phyloP scores from a whole-genome alignment of 2,797 vertebrate species.

The Girardinus metallicus region DNA sequence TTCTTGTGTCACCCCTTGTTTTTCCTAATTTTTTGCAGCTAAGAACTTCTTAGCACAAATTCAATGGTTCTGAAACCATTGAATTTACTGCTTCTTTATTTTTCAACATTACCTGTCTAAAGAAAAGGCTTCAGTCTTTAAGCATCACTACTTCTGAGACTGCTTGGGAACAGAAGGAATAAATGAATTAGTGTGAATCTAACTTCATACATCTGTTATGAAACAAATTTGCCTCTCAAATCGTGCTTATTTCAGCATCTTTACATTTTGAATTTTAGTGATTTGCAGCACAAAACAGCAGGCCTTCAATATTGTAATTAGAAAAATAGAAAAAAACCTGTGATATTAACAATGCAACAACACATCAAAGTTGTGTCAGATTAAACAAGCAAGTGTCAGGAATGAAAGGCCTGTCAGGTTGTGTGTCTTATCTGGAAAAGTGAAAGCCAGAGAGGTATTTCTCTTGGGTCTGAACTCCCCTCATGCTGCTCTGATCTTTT shows the following conservation, averaged over 20 bases:
- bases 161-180: conserved; percentile 23
- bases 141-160: conserved; percentile 7
- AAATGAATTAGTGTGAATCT: conserved; percentile 32
- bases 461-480: conserved; percentile 48
- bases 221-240: conserved; percentile 50
- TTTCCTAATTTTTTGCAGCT: neutral
- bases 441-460: conserved; percentile 60
- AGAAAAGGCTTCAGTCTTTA: neutral
- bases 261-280: conserved; percentile 45
- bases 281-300: conserved; percentile 36
- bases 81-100: neutral
- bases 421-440: conserved; percentile 55
- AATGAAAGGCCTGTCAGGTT: conserved; percentile 67
- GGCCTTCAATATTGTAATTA: conserved; percentile 57
- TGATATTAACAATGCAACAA: conserved; percentile 56
- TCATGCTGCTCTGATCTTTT: conserved; percentile 60
- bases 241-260: conserved; percentile 42
- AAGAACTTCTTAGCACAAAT: too few species aligned
- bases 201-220: conserved; percentile 45
- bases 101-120: neutral
- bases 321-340: conserved; percentile 48
- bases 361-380: conserved; percentile 70
- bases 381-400: conserved; percentile 57
- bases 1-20: neutral
- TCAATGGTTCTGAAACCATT: neutral